phyloP scores from a whole-genome alignment of 2,888 invertebrate species.

The Noctua janthe region DNA sequence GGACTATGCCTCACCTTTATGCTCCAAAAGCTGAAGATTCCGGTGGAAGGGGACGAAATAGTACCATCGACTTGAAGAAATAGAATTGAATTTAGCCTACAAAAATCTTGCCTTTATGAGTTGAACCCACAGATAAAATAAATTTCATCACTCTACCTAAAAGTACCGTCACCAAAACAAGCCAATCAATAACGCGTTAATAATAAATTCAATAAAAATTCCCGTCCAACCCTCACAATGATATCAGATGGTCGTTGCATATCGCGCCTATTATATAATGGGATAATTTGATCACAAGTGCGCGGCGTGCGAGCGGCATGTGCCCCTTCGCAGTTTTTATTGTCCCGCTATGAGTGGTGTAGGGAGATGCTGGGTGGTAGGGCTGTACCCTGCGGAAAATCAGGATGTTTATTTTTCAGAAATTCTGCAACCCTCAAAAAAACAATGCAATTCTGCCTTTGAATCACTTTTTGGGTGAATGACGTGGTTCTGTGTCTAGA shows the following conservation, averaged over 20 bases:
- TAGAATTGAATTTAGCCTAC: neutral
- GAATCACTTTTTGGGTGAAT: neutral
- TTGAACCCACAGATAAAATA: neutral
- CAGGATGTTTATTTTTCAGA: neutral
- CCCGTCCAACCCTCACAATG: constrained; percentile 73
- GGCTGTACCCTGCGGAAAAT: constrained; percentile 68
- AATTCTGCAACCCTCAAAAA: neutral
- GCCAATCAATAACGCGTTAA: constrained; percentile 73
- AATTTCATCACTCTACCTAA: neutral
- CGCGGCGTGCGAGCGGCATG: constrained; percentile 72
- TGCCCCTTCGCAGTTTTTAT: constrained; percentile 80
- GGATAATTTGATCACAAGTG: constrained; percentile 83
- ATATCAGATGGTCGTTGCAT: constrained; percentile 80
- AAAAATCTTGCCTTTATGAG: neutral
- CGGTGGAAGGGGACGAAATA: neutral
- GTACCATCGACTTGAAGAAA: neutral
- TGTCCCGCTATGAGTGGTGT: constrained; percentile 72
- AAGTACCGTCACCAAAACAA: constrained; percentile 36
- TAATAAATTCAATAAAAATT: constrained; percentile 77
- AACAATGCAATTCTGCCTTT: neutral
- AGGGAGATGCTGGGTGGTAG: constrained; percentile 66
- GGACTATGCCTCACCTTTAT: neutral
- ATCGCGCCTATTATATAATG: constrained; percentile 82
- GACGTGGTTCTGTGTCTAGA: neutral
- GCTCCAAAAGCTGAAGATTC: neutral